Evolutionary conservation across 2,888 invertebrate species (phyloP).

Genomic region (Eledone cirrhosa): DNA sequence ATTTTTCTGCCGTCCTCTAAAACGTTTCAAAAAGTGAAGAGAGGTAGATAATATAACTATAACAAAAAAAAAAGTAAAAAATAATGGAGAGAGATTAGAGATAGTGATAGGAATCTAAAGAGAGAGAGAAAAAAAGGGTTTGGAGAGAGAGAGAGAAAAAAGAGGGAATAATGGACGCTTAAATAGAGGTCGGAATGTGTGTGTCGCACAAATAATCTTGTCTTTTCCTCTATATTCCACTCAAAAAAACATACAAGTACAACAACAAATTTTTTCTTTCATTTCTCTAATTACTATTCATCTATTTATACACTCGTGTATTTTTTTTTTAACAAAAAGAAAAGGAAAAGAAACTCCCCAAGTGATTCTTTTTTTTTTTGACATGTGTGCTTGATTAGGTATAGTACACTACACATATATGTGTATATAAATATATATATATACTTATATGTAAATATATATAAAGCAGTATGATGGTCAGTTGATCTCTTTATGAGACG

Average conservation of each 20-base stretch:
- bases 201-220: background rate
- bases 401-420: no score
- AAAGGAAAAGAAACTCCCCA: conserved; percentile 9
- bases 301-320: no score
- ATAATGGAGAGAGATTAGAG: background rate
- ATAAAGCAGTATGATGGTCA: no score
- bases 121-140: background rate
- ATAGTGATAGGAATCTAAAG: conserved; percentile 4
- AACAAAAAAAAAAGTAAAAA: background rate
- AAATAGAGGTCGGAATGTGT: conserved; percentile 11
- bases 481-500: no score
- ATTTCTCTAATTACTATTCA: background rate
- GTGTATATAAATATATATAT: no score
- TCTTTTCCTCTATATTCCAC: conserved; percentile 1
- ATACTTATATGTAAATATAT: no score
- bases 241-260: conserved; percentile 6
- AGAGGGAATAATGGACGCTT: conserved; percentile 19
- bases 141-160: background rate
- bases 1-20: conserved; percentile 17
- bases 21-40: background rate
- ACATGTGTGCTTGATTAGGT: no score
- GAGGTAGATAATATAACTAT: background rate
- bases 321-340: background rate
- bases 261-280: background rate
- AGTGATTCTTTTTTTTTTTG: background rate